Percentiles rank a stretch among this genome's conserved stretches.
Evolutionary conservation across 2,888 invertebrate species (phyloP).

Genomic region (Parasteatoda lunata): DNA sequence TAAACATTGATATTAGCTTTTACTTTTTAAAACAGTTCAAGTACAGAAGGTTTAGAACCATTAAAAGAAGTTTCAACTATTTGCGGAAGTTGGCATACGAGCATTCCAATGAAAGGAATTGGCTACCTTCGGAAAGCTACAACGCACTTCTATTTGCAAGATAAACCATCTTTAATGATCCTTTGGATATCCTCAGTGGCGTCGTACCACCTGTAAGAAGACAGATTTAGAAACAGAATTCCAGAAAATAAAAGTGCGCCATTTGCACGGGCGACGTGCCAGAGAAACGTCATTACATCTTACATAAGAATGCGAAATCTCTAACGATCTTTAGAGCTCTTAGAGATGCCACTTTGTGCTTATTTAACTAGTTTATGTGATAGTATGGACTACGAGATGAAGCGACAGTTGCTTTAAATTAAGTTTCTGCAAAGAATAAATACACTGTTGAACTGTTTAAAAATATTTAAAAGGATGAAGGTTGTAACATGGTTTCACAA

Average conservation of each 20-base stretch:
- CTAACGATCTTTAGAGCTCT: background rate
- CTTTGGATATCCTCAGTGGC: constrained; percentile 16
- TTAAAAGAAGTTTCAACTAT: too few relatives aligned
- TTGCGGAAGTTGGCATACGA: too few relatives aligned
- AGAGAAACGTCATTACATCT: background rate
- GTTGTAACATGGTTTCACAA: too few relatives aligned
- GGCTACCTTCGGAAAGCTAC: too few relatives aligned
- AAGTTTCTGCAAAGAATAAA: background rate
- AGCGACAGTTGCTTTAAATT: background rate
- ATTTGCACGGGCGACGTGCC: constrained; percentile 7
- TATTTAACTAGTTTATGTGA: background rate
- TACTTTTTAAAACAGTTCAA: too few relatives aligned
- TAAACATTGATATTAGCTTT: too few relatives aligned
- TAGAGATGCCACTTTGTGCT: background rate
- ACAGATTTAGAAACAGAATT: constrained; percentile 41
- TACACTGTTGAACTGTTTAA: background rate
- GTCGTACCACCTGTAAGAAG: constrained; percentile 53
- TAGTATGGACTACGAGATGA: background rate
- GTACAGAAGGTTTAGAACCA: too few relatives aligned
- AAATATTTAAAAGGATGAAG: too few relatives aligned
- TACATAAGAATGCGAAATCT: constrained; percentile 1
- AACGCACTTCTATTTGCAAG: background rate
- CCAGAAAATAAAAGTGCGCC: constrained; percentile 1
- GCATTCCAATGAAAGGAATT: too few relatives aligned
- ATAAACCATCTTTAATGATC: background rate